Percentiles rank a stretch among this genome's conserved stretches.
Conservation (phyloP, 2,797 vertebrate genomes). For the Propithecus perrieri region DNA sequence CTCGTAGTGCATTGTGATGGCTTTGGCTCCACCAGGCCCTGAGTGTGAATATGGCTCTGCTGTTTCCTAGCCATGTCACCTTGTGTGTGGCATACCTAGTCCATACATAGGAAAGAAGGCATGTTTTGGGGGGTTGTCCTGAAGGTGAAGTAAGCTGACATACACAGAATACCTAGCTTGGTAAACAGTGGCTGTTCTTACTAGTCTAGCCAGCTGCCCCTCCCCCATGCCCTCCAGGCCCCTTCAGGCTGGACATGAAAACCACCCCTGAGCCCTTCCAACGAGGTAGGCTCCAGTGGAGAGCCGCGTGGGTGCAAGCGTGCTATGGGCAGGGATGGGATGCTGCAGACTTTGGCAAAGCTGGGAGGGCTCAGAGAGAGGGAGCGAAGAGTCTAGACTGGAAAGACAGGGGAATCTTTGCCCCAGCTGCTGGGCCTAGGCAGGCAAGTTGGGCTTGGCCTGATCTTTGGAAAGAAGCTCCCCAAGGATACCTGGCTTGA, state of each 20-base stretch:
- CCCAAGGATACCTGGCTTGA: not conserved
- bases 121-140: not conserved
- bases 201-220: not conserved
- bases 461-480: not conserved
- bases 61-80: not conserved
- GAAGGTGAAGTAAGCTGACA: not conserved
- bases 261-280: not conserved
- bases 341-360: not conserved
- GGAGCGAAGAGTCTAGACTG: not conserved
- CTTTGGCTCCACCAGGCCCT: not conserved
- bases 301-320: accelerated
- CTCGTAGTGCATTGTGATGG: not conserved
- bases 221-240: too few species aligned
- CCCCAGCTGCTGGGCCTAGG: not conserved
- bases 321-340: not conserved
- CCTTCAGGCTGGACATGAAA: not conserved
- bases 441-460: not conserved
- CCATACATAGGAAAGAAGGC: not conserved
- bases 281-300: not conserved
- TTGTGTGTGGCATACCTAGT: not conserved
- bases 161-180: not conserved
- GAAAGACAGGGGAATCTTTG: not conserved
- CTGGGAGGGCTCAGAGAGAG: not conserved
- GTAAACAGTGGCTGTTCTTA: not conserved
- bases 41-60: not conserved